Evolutionary conservation across 2,113 vertebrate genomes (phyloP), one percentile per base, ranked within the genome.

Genomic region (Porphyrio hochstetteri): DNA sequence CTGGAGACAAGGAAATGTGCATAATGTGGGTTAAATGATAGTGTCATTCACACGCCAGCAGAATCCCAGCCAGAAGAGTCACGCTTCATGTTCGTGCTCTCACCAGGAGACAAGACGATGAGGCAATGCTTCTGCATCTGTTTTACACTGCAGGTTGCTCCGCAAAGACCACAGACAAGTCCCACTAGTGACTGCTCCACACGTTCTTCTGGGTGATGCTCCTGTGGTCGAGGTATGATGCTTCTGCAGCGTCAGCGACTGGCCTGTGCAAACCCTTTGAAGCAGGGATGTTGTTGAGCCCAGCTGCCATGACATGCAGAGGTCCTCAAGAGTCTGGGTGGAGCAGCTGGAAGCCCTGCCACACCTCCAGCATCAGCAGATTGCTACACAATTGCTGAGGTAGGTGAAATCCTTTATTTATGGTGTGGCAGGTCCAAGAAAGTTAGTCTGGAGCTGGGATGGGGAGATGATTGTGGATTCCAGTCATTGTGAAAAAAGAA

Each of bases 201-300:
- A 3, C 0, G 1, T 57, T 59, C 10, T 25, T 18, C 61, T 3
- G 23, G 13, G 14, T 16, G 83, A 40, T 1, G n/a, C 48, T 72
- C 2, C 71, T 16, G 23, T 3, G 40, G 28, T 35, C 0, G 0
- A 50, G 56, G 29, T 38, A 46, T 13, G 80, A 61, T 38, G 60
- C 23, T 78, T 24, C 50, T 19, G 35, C 48, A 33, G 24, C 10
- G 55, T 16, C 28, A 19, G 46, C 0, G 9, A 33, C 2, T 3
- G 18, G 13, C 7, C 29, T 1, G 0, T n/a, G 61, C 28, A 48
- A 76, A 48, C 10, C 35, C 29, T 79, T 2, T 0, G 1, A 7
- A 8, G 9, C 2, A 5, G 63, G 27, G 6, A 15, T 0, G 0
- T 11, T 23, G 56, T 5, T 28, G 42, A 59, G 48, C 5, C 4